Percentiles rank a stretch among this genome's conserved stretches.
Conservation (phyloP, 2,888 invertebrate genomes). For the Rotaria sp. region DNA sequence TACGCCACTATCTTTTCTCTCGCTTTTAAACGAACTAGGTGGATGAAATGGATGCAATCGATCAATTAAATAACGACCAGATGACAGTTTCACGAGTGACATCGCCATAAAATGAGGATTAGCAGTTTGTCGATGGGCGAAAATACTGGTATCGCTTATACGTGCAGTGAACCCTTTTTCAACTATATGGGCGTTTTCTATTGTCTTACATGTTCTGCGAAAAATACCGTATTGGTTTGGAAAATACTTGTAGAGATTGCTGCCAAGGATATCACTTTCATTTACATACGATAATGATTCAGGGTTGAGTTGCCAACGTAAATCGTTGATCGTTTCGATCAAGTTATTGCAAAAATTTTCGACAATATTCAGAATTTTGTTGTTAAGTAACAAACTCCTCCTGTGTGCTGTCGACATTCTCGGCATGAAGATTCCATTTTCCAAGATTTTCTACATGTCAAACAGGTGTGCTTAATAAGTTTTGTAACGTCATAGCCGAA, state of each 20-base stretch:
- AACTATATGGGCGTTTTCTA: not conserved
- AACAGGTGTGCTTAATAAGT: too few species aligned
- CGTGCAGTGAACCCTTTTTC: not conserved
- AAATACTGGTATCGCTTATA: not conserved
- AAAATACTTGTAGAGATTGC: not conserved
- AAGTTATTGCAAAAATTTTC: not conserved
- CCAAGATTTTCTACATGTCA: not conserved
- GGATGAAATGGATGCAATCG: conserved; percentile 2
- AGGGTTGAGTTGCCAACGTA: not conserved
- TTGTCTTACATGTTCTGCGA: not conserved
- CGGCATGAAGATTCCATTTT: not conserved
- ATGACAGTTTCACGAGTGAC: not conserved
- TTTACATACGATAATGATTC: not conserved
- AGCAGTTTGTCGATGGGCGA: not conserved
- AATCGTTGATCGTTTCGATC: not conserved
- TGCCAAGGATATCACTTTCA: not conserved
- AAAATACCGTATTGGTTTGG: not conserved
- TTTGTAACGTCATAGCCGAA: too few species aligned
- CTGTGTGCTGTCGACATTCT: not conserved
- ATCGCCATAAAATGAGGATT: conserved; percentile 21
- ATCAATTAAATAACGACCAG: not conserved
- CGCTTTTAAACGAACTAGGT: too few species aligned
- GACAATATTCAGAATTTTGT: not conserved
- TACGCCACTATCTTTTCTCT: too few species aligned
- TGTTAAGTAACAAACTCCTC: not conserved